Percentiles rank a stretch among this genome's conserved stretches.
These are phyloP conservation scores for Psix sp. DNA, from an alignment of 1,140 invertebrate genomes.

Conservation along the genomic window DNA sequence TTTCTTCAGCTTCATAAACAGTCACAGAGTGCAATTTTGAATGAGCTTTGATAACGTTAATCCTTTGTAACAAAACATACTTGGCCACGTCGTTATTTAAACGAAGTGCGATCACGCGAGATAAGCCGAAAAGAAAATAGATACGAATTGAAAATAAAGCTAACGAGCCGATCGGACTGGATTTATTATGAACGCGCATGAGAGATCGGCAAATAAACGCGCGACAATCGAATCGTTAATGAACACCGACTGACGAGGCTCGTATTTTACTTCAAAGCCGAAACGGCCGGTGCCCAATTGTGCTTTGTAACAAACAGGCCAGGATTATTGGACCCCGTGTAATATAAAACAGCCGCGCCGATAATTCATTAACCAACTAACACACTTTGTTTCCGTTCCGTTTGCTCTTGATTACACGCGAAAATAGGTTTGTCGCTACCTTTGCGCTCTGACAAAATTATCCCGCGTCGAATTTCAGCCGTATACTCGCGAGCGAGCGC, in stretches of 20 bases:
- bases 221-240: constrained; percentile 71
- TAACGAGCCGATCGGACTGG: constrained; percentile 52
- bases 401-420: constrained; percentile 54
- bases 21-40: too few relatives aligned
- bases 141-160: constrained; percentile 57
- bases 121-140: constrained; percentile 59
- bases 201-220: constrained; percentile 65
- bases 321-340: constrained; percentile 71
- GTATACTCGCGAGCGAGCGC: too few relatives aligned
- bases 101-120: constrained; percentile 49
- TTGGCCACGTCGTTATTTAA: constrained; percentile 46
- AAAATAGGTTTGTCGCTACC: constrained; percentile 47
- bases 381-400: constrained; percentile 52
- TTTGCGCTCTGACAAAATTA: constrained; percentile 16
- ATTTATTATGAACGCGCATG: constrained; percentile 61
- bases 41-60: constrained; percentile 52
- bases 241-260: constrained; percentile 71
- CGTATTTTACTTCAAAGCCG: constrained; percentile 74
- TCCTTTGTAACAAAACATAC: constrained; percentile 53
- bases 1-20: too few relatives aligned
- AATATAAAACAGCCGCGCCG: constrained; percentile 69
- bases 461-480: constrained; percentile 1
- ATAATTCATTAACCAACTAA: constrained; percentile 72
- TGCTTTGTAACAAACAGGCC: constrained; percentile 72
- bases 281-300: constrained; percentile 68